Conservation (phyloP, 1,140 invertebrate species). For the Pseudomyrmex pallidus region DNA sequence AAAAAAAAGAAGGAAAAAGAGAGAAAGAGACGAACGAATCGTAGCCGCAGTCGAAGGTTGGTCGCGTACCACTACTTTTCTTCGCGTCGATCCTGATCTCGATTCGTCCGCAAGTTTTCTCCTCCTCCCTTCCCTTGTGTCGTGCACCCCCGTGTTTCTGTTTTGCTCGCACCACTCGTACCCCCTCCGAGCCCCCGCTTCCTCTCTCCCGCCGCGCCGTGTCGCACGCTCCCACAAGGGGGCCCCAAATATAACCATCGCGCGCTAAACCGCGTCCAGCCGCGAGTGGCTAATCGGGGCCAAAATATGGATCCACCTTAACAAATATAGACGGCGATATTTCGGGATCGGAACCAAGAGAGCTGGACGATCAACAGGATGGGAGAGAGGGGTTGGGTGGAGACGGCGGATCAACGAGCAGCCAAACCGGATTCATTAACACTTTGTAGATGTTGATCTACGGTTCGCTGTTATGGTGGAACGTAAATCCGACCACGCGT, state of each 20-base stretch:
- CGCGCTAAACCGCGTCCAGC: slow-evolving; percentile 69
- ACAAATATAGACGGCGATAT: slow-evolving; percentile 84
- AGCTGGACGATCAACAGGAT: slow-evolving; percentile 21
- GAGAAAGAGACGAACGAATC: slow-evolving; percentile 62
- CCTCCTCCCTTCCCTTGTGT: slow-evolving; percentile 24
- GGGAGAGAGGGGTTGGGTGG: not conserved
- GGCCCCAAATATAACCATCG: slow-evolving; percentile 82
- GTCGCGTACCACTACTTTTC: slow-evolving; percentile 76
- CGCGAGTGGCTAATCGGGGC: slow-evolving; percentile 62
- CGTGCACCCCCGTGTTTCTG: slow-evolving; percentile 32
- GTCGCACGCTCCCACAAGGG: slow-evolving; percentile 40
- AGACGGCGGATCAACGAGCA: slow-evolving; percentile 44
- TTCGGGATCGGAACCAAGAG: slow-evolving; percentile 75
- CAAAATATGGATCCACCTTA: slow-evolving; percentile 83
- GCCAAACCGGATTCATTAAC: slow-evolving; percentile 45
- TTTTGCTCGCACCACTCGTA: slow-evolving; percentile 32
- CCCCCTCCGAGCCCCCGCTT: slow-evolving; percentile 10
- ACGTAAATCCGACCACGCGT: slow-evolving; percentile 16
- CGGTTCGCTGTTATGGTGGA: not conserved
- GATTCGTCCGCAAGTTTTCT: slow-evolving; percentile 65
- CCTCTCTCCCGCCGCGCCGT: not conserved
- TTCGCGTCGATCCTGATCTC: slow-evolving; percentile 68
- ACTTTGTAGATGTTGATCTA: slow-evolving; percentile 48
- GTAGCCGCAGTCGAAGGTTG: slow-evolving; percentile 73
- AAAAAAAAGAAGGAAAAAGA: slow-evolving; percentile 26